These are phyloP conservation scores for Enteromius fasciolatus DNA, from an alignment of 2,797 vertebrate species.

Conservation along the genomic window DNA sequence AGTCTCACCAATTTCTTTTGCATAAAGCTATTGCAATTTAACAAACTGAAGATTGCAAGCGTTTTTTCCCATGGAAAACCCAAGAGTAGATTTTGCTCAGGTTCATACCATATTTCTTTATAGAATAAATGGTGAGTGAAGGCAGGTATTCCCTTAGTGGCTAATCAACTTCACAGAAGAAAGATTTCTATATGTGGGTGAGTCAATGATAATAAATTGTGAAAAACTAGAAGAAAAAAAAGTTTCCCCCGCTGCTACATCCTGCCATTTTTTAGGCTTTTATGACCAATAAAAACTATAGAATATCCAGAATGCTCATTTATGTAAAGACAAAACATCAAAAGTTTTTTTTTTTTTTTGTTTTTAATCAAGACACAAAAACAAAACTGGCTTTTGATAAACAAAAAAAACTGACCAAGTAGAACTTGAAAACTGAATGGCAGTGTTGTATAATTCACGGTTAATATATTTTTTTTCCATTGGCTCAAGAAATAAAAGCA, in stretches of 20 bases:
- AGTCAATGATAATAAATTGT: background rate
- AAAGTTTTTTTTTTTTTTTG: background rate
- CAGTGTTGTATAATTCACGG: conserved; percentile 4
- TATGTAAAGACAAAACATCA: too few species aligned
- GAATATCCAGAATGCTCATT: too few species aligned
- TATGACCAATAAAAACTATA: background rate
- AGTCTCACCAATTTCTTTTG: background rate
- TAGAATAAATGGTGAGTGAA: background rate
- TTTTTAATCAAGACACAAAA: background rate
- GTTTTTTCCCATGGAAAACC: background rate
- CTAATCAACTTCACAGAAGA: background rate
- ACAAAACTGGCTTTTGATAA: conserved; percentile 3
- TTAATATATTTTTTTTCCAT: background rate
- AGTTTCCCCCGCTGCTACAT: background rate
- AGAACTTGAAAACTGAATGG: conserved; percentile 1
- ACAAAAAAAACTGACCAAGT: background rate
- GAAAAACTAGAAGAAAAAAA: background rate
- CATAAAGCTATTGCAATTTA: background rate
- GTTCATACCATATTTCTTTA: background rate
- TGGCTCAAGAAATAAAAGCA: conserved; percentile 8
- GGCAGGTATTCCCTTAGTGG: background rate
- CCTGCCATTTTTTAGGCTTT: background rate
- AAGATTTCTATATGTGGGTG: background rate
- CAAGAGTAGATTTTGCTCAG: background rate
- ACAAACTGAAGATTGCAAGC: background rate